phyloP scores from a whole-genome alignment of 2,888 invertebrate genomes.

The Dolichomitus sp. region DNA sequence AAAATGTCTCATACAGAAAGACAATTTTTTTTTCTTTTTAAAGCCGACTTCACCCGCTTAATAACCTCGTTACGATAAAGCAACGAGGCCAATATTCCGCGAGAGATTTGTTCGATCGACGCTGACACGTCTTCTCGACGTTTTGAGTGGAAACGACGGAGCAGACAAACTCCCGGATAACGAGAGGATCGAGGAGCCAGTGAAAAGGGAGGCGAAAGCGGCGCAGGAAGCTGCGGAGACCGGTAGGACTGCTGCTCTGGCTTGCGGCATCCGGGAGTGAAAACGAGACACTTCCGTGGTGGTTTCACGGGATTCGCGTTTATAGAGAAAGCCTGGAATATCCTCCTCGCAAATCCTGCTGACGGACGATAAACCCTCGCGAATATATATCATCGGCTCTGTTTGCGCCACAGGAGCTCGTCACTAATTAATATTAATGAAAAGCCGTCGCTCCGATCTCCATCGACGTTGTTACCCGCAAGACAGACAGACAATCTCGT shows the following conservation, averaged over 20 bases:
- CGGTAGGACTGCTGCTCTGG: neutral
- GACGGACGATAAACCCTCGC: slow-evolving; percentile 45
- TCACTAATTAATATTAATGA: slow-evolving; percentile 57
- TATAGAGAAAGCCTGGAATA: slow-evolving; percentile 64
- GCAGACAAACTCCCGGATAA: slow-evolving; percentile 34
- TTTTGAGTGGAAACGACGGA: slow-evolving; percentile 24
- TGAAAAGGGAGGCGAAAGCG: slow-evolving; percentile 70
- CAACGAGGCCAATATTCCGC: slow-evolving; percentile 2
- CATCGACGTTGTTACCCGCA: slow-evolving; percentile 43
- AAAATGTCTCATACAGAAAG: too few relatives aligned
- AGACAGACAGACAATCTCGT: slow-evolving; percentile 32
- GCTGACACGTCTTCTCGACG: slow-evolving; percentile 8
- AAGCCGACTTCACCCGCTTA: neutral
- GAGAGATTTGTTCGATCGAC: slow-evolving; percentile 16
- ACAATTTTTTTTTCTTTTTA: too few relatives aligned
- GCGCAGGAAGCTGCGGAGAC: slow-evolving; percentile 62
- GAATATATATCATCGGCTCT: slow-evolving; percentile 37
- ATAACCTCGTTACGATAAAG: neutral
- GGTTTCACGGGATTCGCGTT: slow-evolving; percentile 67
- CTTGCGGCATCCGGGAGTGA: slow-evolving; percentile 70
- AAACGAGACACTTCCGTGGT: slow-evolving; percentile 76
- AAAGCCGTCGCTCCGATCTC: slow-evolving; percentile 27
- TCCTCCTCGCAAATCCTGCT: slow-evolving; percentile 32
- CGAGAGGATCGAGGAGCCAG: slow-evolving; percentile 37
- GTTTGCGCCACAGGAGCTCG: slow-evolving; percentile 8